phyloP scores from a whole-genome alignment of 2,797 vertebrate genomes.

The Chrosomus eos region DNA sequence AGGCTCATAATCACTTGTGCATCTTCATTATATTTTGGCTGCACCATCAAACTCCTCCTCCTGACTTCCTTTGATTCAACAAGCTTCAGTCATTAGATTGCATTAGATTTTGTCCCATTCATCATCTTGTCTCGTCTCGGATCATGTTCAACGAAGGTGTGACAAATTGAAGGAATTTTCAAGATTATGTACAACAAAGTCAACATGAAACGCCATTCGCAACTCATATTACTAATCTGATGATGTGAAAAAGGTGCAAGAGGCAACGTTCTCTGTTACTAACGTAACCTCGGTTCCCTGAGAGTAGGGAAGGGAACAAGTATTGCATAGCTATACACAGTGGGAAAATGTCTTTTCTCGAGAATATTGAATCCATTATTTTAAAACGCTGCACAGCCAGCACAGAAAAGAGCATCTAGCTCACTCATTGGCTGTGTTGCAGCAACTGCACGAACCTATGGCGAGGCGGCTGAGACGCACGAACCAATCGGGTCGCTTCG shows the following conservation, averaged over 20 bases:
- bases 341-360: no score
- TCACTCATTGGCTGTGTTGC: no score
- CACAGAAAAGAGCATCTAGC: no score
- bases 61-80: slow-evolving; percentile 17
- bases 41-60: neutral
- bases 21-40: slow-evolving; percentile 44
- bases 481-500: no score
- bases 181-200: slow-evolving; percentile 16
- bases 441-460: no score
- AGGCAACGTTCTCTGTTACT: neutral
- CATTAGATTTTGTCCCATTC: slow-evolving; percentile 14
- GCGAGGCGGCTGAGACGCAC: no score
- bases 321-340: no score
- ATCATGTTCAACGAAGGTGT: neutral
- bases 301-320: no score
- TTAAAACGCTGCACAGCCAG: no score
- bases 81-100: slow-evolving; percentile 12
- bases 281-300: no score
- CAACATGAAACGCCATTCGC: neutral
- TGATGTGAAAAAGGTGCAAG: neutral
- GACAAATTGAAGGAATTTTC: slow-evolving; percentile 9
- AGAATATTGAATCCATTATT: no score
- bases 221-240: neutral
- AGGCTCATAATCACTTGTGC: slow-evolving; percentile 71
- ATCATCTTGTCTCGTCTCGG: slow-evolving; percentile 1